Evolutionary conservation across 2,888 invertebrate species (phyloP).

Genomic region (Archips xylosteana): DNA sequence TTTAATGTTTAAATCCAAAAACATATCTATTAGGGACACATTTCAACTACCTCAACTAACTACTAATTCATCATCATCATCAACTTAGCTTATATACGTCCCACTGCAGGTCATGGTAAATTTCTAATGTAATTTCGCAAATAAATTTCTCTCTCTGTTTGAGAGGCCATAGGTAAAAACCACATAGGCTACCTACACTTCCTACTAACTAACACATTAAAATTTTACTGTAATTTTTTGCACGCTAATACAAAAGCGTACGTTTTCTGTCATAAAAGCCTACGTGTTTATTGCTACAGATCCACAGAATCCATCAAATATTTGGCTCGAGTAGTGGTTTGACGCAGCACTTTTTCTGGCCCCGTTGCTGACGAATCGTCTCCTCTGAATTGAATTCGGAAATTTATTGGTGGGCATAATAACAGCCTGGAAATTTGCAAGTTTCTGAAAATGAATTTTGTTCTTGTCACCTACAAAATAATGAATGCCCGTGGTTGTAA

Average conservation of each 20-base stretch:
- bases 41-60: too few relatives aligned
- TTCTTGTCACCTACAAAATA: not conserved
- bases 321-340: slow-evolving; percentile 40
- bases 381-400: slow-evolving; percentile 34
- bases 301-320: slow-evolving; percentile 39
- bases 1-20: too few relatives aligned
- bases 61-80: too few relatives aligned
- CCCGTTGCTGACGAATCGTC: slow-evolving; percentile 35
- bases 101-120: too few relatives aligned
- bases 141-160: too few relatives aligned
- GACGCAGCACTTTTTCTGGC: slow-evolving; percentile 37
- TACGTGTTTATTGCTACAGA: slow-evolving; percentile 39
- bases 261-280: slow-evolving; percentile 20
- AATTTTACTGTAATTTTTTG: not conserved
- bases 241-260: not conserved
- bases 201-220: not conserved
- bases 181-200: too few relatives aligned
- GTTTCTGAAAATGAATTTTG: slow-evolving; percentile 16
- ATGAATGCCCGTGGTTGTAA: not conserved
- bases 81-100: too few relatives aligned
- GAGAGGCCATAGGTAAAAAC: too few relatives aligned
- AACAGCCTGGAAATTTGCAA: slow-evolving; percentile 33
- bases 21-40: too few relatives aligned
- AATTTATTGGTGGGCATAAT: slow-evolving; percentile 32
- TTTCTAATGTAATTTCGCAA: too few relatives aligned